phyloP scores from a whole-genome alignment of 2,888 invertebrate genomes.

The Bombylius discolor region DNA sequence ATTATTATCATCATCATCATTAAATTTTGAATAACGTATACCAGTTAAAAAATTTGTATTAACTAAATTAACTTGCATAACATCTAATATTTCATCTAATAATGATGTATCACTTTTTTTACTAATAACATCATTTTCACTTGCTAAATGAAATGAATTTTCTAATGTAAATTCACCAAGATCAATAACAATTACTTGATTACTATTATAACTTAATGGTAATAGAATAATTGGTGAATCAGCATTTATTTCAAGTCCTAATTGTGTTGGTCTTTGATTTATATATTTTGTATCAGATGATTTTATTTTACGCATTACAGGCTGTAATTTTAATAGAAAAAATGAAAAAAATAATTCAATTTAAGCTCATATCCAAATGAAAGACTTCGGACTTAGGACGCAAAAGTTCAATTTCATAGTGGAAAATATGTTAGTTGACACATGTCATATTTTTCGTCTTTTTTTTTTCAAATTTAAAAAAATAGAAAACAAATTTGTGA shows the following conservation, averaged over 20 bases:
- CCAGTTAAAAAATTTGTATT: slow-evolving; percentile 59
- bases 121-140: slow-evolving; percentile 32
- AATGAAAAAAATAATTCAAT: slow-evolving; percentile 3
- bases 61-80: slow-evolving; percentile 50
- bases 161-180: slow-evolving; percentile 63
- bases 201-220: slow-evolving; percentile 70
- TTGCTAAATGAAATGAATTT: slow-evolving; percentile 59
- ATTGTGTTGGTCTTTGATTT: slow-evolving; percentile 25
- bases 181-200: slow-evolving; percentile 66
- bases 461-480: too few species aligned
- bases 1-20: background rate
- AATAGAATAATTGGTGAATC: slow-evolving; percentile 69
- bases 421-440: too few species aligned
- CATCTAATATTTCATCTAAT: slow-evolving; percentile 41
- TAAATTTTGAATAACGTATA: slow-evolving; percentile 23
- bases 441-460: too few species aligned
- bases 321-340: slow-evolving; percentile 18
- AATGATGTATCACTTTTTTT: slow-evolving; percentile 18
- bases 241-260: slow-evolving; percentile 34
- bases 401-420: slow-evolving; percentile 23
- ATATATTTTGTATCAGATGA: slow-evolving; percentile 23
- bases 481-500: too few species aligned
- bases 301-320: slow-evolving; percentile 32
- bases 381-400: background rate
- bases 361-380: slow-evolving; percentile 1